Percentiles rank a stretch among this genome's conserved stretches.
Evolutionary conservation across 1,140 invertebrate species (phyloP).

Genomic region (Drosophila prosaltans): DNA sequence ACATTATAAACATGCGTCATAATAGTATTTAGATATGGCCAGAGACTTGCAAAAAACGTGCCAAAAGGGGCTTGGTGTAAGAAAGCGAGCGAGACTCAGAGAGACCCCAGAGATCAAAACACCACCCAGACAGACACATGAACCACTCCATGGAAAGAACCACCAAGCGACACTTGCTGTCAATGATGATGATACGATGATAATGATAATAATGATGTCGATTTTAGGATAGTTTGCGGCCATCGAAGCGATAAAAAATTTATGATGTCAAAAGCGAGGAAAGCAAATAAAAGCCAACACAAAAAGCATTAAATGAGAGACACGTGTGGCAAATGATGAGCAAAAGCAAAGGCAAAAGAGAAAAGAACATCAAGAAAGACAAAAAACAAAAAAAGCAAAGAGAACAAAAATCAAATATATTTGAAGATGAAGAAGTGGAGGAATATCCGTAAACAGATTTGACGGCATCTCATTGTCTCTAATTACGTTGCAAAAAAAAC

Average conservation of each 20-base stretch:
- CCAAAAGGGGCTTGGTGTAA: conserved; percentile 13
- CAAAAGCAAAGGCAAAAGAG: conserved; percentile 17
- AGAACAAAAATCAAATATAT: conserved; percentile 1
- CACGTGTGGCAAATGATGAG: conserved; percentile 74
- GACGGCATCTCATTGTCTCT: background rate
- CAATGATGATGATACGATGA: background rate
- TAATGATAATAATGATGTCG: conserved; percentile 16
- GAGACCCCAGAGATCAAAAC: background rate
- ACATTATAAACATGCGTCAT: conserved; percentile 50
- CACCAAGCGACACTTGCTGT: conserved; percentile 18
- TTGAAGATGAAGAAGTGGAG: conserved; percentile 30
- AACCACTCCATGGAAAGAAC: background rate
- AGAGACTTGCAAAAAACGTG: conserved; percentile 37
- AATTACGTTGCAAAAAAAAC: conserved; percentile 3
- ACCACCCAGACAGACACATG: too few relatives aligned
- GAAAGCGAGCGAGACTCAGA: background rate
- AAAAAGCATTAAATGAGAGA: conserved; percentile 65
- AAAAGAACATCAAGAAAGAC: conserved; percentile 24
- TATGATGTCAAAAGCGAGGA: conserved; percentile 52
- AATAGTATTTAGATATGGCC: conserved; percentile 55
- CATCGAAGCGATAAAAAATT: conserved; percentile 65
- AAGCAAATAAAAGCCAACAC: conserved; percentile 55
- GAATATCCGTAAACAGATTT: conserved; percentile 29
- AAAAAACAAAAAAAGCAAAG: conserved; percentile 15
- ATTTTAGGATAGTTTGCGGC: conserved; percentile 43